Conservation (phyloP, 2,113 vertebrate species). For the Tonatia bakeri region DNA sequence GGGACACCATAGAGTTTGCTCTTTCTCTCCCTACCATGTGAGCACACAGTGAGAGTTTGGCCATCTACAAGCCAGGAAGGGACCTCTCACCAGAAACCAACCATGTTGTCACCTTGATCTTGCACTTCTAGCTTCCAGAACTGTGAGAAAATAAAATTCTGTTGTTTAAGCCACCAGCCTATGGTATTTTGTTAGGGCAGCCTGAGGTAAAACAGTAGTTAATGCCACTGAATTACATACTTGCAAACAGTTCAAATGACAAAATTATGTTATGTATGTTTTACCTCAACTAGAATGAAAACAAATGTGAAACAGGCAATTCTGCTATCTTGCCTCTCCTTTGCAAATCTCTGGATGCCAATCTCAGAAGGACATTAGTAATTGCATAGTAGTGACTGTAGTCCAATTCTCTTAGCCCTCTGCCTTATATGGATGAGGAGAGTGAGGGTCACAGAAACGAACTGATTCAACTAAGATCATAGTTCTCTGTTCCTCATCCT, state of each 20-base stretch:
- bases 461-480: not conserved
- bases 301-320: not conserved
- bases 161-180: not conserved
- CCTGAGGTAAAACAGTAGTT: not conserved
- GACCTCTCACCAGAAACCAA: not conserved
- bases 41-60: not conserved
- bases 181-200: not conserved
- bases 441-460: not conserved
- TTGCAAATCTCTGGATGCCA: not conserved
- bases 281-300: not conserved
- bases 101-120: not conserved
- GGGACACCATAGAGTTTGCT: not conserved
- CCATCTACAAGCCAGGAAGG: not conserved
- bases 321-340: not conserved
- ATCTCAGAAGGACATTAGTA: not conserved
- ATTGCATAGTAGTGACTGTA: not conserved
- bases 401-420: not conserved
- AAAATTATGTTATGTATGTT: not conserved
- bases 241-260: not conserved
- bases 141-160: not conserved
- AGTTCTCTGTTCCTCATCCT: not conserved
- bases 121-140: not conserved
- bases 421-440: not conserved
- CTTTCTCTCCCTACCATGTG: not conserved
- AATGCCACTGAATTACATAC: not conserved